phyloP scores from a whole-genome alignment of 2,113 vertebrate species.

The Oreocharis arfaki region DNA sequence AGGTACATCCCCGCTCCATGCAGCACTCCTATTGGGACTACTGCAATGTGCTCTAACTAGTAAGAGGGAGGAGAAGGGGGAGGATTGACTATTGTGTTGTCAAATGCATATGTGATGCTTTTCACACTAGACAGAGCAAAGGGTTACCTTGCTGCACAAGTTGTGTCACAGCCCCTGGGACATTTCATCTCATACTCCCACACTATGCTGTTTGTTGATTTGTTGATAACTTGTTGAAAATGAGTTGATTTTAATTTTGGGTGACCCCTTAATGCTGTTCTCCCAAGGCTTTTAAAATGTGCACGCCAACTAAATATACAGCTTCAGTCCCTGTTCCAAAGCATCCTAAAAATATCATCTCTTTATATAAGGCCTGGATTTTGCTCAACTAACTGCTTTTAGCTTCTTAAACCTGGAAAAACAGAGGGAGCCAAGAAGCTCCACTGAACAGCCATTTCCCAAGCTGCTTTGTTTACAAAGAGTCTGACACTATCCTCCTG shows the following conservation, averaged over 20 bases:
- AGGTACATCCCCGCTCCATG: background rate
- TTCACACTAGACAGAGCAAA: background rate
- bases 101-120: background rate
- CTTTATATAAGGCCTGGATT: background rate
- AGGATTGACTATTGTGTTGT: background rate
- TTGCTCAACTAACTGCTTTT: background rate
- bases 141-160: background rate
- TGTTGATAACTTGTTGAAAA: background rate
- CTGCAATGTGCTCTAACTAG: background rate
- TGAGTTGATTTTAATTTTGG: background rate
- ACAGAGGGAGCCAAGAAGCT: background rate
- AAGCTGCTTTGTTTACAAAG: background rate
- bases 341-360: background rate
- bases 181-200: background rate
- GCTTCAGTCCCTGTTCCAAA: background rate
- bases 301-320: constrained; percentile 32
- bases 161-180: background rate
- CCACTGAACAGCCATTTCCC: background rate
- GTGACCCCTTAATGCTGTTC: background rate
- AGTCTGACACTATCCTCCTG: background rate
- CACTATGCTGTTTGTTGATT: background rate
- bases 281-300: background rate
- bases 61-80: background rate
- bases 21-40: background rate
- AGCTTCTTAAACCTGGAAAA: background rate